Percentiles rank a stretch among this genome's conserved stretches.
These are phyloP conservation scores for Steinernema khuongi DNA, from an alignment of 1,140 invertebrate species.

Conservation along the genomic window DNA sequence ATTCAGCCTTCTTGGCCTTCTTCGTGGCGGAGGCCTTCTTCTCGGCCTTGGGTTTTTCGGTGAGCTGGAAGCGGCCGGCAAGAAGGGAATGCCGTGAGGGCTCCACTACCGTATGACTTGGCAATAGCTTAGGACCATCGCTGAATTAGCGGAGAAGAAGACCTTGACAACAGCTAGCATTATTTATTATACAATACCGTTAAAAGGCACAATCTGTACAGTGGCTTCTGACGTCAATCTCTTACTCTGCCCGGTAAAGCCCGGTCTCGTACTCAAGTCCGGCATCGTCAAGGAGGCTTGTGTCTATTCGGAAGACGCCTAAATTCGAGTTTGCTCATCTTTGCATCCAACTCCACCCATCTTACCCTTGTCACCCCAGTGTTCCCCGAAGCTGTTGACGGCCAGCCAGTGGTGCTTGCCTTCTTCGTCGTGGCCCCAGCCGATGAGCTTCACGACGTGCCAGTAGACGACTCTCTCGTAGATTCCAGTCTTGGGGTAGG, in stretches of 20 bases:
- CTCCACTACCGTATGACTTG: no score
- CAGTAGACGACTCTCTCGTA: conserved; percentile 55
- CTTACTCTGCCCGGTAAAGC: background rate
- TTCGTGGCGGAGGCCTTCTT: no score
- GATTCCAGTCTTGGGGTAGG: conserved; percentile 48
- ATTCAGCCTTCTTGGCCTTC: no score
- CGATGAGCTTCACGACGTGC: conserved; percentile 57
- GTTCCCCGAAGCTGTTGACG: conserved; percentile 51
- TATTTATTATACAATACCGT: conserved; percentile 3
- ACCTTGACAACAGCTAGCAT: no score
- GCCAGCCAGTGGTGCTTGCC: conserved; percentile 53
- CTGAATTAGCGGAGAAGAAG: no score
- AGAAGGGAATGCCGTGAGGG: no score
- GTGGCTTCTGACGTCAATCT: conserved; percentile 9
- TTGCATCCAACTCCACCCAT: background rate
- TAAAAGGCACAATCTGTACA: background rate
- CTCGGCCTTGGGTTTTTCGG: no score
- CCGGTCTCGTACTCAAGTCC: conserved; percentile 54
- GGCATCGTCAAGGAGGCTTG: conserved; percentile 49
- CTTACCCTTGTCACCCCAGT: conserved; percentile 58
- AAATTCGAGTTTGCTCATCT: conserved; percentile 7
- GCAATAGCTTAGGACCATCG: no score
- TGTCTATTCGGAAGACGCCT: conserved; percentile 55
- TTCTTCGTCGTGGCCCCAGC: conserved; percentile 52
- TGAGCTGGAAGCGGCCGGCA: no score